These are phyloP conservation scores for Drosophila ohnishii DNA, from an alignment of 1,140 invertebrate species.

Conservation along the genomic window DNA sequence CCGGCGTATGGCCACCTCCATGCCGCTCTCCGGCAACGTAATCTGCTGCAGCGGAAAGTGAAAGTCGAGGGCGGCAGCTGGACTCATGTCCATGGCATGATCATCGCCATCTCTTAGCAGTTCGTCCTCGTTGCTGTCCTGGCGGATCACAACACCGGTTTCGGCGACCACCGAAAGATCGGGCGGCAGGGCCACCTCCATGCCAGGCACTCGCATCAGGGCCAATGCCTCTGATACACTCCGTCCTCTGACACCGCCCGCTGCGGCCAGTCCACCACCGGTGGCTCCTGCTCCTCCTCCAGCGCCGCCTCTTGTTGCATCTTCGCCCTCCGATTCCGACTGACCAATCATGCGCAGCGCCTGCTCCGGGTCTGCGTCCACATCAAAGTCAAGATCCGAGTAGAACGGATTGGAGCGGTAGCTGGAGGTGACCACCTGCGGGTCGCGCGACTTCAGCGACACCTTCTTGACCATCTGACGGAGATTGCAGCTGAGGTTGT, in stretches of 20 bases:
- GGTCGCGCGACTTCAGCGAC: slow-evolving; percentile 85
- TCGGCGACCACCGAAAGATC: slow-evolving; percentile 81
- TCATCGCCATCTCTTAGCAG: slow-evolving; percentile 45
- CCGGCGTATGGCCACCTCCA: slow-evolving; percentile 81
- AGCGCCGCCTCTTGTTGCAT: slow-evolving; percentile 54
- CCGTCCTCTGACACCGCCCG: slow-evolving; percentile 37
- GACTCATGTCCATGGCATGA: slow-evolving; percentile 65
- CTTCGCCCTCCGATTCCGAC: slow-evolving; percentile 40
- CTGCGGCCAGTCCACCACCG: neutral
- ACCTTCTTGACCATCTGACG: slow-evolving; percentile 88
- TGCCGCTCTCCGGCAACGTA: slow-evolving; percentile 75
- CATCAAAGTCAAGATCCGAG: slow-evolving; percentile 86
- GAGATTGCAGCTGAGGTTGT: slow-evolving; percentile 91
- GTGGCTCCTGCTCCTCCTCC: slow-evolving; percentile 17
- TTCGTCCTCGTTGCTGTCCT: slow-evolving; percentile 75
- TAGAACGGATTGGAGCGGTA: slow-evolving; percentile 80
- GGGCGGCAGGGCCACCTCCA: slow-evolving; percentile 82
- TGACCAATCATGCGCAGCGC: slow-evolving; percentile 75
- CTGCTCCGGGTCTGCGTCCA: slow-evolving; percentile 65
- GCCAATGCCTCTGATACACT: slow-evolving; percentile 55
- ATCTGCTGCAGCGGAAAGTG: slow-evolving; percentile 72
- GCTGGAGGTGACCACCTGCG: slow-evolving; percentile 84
- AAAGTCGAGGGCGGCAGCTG: slow-evolving; percentile 54
- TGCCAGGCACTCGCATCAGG: slow-evolving; percentile 63
- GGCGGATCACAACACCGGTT: slow-evolving; percentile 70